Evolutionary conservation across 2,888 invertebrate genomes (phyloP), one percentile per base, ranked within the genome.

Genomic region (Allygus modestus): DNA sequence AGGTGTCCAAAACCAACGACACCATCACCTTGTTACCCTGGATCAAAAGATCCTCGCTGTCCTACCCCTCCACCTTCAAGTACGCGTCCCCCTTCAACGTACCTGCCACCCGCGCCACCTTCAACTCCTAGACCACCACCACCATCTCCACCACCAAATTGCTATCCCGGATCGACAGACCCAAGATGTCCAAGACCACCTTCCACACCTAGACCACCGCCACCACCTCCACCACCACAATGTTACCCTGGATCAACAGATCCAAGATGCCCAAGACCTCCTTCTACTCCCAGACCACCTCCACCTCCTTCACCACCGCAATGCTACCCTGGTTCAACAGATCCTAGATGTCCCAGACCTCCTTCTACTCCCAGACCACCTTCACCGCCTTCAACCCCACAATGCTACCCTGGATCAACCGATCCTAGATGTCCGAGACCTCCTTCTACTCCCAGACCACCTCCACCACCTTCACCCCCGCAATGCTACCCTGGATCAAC

Each of bases 361-460:
- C 85, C 84, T 9, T 83, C 86, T 23, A 83, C 87, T 37, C 87
- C 89, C 1, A 91, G 91, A 83, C 85, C 75, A 85, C 87, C 31
- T 82, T 87, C 26, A 89, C 89, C 83, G 84, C 84, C 84, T 11
- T 83, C 85, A 23, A 83, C 81, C 88, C 90, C 87, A 89, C 89
- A 85, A 87, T 90, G 87, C 88, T 89, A 88, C 90, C 92, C 88
- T 90, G 92, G 90, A 90, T 91, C 88, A 89, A 91, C 46, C 89
- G 92, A 91, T 87, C 90, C 90, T 0, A 88, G 88, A 58, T 91
- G 91, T 85, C 90, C 90, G 26, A 61, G 86, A 51, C 85, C 87
- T 71, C 46, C 86, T 23, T 85, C 88, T 81, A 89, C 88, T 12
- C 87, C 87, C 2, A 26, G 31, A 65, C 65, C 77, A 43, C 79